phyloP scores from a whole-genome alignment of 2,888 invertebrate genomes.

The Drosophila aldrichi region DNA sequence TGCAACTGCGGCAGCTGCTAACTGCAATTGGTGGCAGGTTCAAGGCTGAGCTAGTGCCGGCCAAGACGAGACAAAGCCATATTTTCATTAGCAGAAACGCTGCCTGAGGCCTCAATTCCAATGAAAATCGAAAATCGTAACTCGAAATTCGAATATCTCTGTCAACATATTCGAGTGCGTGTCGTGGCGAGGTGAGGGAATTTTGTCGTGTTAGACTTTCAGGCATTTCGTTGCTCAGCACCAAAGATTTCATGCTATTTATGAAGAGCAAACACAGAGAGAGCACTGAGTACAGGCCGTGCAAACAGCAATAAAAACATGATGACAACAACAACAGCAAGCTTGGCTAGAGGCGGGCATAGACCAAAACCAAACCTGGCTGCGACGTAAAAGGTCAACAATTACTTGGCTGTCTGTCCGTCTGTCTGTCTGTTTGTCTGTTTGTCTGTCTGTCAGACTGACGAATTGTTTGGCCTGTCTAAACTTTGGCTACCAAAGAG shows the following conservation, averaged over 20 bases:
- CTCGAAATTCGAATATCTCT: constrained; percentile 58
- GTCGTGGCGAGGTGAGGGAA: constrained; percentile 49
- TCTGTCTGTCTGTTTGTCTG: neutral
- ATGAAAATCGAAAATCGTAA: constrained; percentile 76
- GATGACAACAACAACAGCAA: constrained; percentile 45
- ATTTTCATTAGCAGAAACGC: constrained; percentile 1
- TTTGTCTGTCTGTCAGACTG: constrained; percentile 51
- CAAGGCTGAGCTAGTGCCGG: constrained; percentile 38
- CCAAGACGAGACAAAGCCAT: neutral
- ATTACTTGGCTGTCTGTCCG: constrained; percentile 66
- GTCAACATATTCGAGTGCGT: constrained; percentile 43
- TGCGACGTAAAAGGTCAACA: constrained; percentile 79
- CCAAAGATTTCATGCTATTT: constrained; percentile 79
- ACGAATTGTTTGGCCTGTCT: constrained; percentile 80
- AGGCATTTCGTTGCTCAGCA: constrained; percentile 75
- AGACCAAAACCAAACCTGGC: constrained; percentile 65
- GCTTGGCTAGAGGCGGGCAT: constrained; percentile 27
- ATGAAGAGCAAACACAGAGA: constrained; percentile 74
- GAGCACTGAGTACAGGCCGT: constrained; percentile 61
- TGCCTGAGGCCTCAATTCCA: constrained; percentile 61
- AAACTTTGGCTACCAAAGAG: constrained; percentile 81
- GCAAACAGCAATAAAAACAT: constrained; percentile 80
- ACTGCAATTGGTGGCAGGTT: constrained; percentile 49
- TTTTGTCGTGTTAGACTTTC: constrained; percentile 76
- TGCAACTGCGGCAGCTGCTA: constrained; percentile 29